Percentiles rank a stretch among this genome's conserved stretches.
Conservation (phyloP, 2,113 vertebrate species). For the Chitala chitala region DNA sequence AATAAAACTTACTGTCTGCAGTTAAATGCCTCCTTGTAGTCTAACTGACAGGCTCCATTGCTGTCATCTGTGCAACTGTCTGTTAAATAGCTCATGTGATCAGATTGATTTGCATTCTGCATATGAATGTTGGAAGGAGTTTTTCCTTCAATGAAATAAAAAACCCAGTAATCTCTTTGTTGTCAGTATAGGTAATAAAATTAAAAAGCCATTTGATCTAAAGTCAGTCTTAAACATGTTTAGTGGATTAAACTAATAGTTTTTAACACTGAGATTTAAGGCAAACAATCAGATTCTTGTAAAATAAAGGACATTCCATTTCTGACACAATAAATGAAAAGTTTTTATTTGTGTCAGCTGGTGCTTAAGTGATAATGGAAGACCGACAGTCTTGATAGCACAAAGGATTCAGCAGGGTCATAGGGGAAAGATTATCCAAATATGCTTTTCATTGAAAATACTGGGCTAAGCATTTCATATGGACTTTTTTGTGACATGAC, state of each 20-base stretch:
- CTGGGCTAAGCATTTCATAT: too few species aligned
- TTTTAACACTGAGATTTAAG: neutral
- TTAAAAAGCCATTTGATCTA: neutral
- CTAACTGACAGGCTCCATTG: conserved; percentile 3
- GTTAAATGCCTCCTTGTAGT: neutral
- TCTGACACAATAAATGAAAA: neutral
- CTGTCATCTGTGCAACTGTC: conserved; percentile 1
- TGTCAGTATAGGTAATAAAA: neutral
- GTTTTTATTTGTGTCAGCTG: too few species aligned
- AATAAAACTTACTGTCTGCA: conserved; percentile 3
- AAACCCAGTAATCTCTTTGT: too few species aligned
- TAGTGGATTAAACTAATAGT: neutral
- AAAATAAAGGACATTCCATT: neutral
- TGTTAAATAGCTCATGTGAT: neutral
- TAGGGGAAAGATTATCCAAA: too few species aligned
- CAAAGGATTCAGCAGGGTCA: too few species aligned
- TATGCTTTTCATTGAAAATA: too few species aligned
- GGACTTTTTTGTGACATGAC: too few species aligned
- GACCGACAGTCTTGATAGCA: too few species aligned
- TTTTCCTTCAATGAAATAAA: too few species aligned
- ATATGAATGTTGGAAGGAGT: too few species aligned
- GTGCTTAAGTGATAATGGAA: too few species aligned
- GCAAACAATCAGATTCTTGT: neutral
- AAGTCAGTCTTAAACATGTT: too few species aligned
- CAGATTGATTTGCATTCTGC: neutral